Conservation (phyloP, 2,888 invertebrate species). For the Cybosia mesomella region DNA sequence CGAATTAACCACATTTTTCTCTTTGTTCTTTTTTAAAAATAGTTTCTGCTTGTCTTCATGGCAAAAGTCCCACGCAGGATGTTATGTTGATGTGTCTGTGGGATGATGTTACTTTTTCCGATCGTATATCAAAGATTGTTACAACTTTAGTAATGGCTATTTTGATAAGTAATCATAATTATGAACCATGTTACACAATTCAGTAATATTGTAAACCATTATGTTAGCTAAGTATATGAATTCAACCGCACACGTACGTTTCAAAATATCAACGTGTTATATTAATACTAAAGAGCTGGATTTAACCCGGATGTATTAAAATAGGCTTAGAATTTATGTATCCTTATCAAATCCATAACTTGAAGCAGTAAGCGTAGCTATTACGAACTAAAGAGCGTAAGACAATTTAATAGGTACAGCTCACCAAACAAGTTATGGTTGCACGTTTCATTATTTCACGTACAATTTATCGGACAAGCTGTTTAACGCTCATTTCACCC, state of each 20-base stretch:
- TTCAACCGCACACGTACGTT: not conserved
- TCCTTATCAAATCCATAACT: constrained; percentile 54
- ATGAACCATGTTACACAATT: not conserved
- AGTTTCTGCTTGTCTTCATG: not conserved
- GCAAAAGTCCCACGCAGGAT: too few relatives aligned
- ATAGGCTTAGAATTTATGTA: constrained; percentile 45
- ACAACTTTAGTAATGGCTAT: not conserved
- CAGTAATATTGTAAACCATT: not conserved
- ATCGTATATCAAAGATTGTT: too few relatives aligned
- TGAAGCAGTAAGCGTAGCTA: constrained; percentile 47
- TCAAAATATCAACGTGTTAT: not conserved
- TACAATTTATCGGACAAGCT: constrained; percentile 81
- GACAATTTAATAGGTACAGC: constrained; percentile 66
- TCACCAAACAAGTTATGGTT: constrained; percentile 64
- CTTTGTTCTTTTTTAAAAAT: not conserved
- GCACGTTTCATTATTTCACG: constrained; percentile 78
- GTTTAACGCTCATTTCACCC: constrained; percentile 83
- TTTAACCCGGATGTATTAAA: constrained; percentile 28
- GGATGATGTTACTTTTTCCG: too few relatives aligned
- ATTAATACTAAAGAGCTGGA: constrained; percentile 1
- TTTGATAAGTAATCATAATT: not conserved
- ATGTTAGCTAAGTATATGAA: not conserved
- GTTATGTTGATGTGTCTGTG: too few relatives aligned
- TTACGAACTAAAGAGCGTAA: constrained; percentile 61
- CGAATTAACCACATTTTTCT: not conserved